Base-by-base conservation (phyloP, 2,888 invertebrate species). In the Andrena minutula region DNA sequence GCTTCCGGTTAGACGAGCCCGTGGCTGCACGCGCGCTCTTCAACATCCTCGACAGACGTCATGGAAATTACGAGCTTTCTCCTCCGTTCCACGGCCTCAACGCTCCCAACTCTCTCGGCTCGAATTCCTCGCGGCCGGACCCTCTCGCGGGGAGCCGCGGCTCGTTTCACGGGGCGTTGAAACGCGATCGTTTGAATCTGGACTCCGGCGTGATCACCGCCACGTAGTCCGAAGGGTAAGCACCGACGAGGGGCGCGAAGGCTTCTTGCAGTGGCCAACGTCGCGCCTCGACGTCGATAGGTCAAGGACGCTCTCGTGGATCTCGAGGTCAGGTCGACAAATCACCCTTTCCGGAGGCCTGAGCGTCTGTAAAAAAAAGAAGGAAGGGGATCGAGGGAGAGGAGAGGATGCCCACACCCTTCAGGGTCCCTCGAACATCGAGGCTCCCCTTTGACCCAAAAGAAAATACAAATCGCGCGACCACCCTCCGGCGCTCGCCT, bases 241-340 rank as follows among this genome's bases (percentile, higher is more conserved):
- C 28, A n/a, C 32, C 10, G 35, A 8, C 16, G 26, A 58, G 75
- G 77, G 78, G 79, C 72, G 85, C 51, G 6, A 23, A 41, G 85
- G 79, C 83, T 81, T 85, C 90, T 91, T 90, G 89, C 89, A 87
- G 75, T 84, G 84, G 84, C 75, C 79, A 86, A 84, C 88, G 89
- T 86, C 88, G 90, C 89, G 91, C 90, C 90, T 89, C 90, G 88
- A 89, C 92, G 92, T 92, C 93, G 92, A 93, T 93, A 93, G 93
- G 93, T 93, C 93, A 93, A 93, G 93, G 93, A 93, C 93, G 89
- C 84, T 89, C 88, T 87, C 87, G 89, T 87, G 89, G 90, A 90
- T 92, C 91, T 90, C 93, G 91, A 91, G 92, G 93, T 93, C 93
- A 92, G 91, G 92, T 93, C 93, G 92, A 92, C 93, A 92, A 93